These are phyloP conservation scores for Procambarus clarkii DNA, from an alignment of 1,140 invertebrate species.

Conservation along the genomic window DNA sequence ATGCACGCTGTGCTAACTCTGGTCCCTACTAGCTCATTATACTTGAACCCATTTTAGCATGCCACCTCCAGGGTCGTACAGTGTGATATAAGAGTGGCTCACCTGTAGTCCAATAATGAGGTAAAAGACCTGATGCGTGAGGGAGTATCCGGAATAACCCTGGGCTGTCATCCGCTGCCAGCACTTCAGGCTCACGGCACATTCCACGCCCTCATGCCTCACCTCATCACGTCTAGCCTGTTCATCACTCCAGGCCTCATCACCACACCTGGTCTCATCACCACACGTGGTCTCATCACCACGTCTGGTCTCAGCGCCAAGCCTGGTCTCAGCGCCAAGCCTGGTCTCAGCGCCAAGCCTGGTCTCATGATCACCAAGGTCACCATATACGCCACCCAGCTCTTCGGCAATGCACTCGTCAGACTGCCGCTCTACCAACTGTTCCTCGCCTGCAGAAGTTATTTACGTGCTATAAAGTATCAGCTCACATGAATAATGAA, in stretches of 20 bases:
- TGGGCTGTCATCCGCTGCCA: slow-evolving; percentile 29
- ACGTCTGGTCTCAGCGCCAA: no score
- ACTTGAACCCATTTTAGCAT: no score
- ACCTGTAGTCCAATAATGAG: slow-evolving; percentile 27
- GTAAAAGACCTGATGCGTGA: slow-evolving; percentile 43
- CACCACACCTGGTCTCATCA: no score
- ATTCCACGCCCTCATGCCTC: neutral
- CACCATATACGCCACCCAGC: neutral
- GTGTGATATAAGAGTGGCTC: neutral
- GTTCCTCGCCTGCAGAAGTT: slow-evolving; percentile 5
- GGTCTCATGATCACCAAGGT: no score
- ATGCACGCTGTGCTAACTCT: no score
- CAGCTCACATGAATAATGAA: neutral
- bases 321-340: no score
- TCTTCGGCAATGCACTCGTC: slow-evolving; percentile 26
- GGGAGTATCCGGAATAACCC: slow-evolving; percentile 35
- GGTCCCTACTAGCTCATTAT: no score
- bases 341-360: no score
- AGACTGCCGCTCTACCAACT: slow-evolving; percentile 22
- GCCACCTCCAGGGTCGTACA: no score
- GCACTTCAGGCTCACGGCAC: neutral
- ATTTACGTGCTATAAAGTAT: neutral
- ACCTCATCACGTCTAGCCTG: no score
- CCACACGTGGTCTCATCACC: no score
- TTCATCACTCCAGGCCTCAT: neutral